A percentile compares a stretch with the other conserved stretches of the same genome.
Evolutionary conservation across 2,888 invertebrate species (phyloP).

Genomic region (Rhamnusium bicolor): DNA sequence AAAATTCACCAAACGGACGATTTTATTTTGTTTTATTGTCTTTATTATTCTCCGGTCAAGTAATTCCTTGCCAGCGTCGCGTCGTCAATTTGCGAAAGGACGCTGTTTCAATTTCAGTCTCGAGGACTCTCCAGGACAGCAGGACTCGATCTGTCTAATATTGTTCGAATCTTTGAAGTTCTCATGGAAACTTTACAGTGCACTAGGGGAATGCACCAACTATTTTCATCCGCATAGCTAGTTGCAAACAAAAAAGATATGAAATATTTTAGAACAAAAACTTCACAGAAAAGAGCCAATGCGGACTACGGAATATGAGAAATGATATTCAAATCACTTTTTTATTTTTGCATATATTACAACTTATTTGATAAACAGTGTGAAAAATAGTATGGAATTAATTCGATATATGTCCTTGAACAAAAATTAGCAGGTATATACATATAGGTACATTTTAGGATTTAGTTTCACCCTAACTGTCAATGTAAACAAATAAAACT

Average conservation of each 20-base stretch:
- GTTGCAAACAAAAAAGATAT: constrained; percentile 2
- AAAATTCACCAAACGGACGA: constrained; percentile 19
- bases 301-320: too few relatives aligned
- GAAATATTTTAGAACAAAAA: background rate
- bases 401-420: too few relatives aligned
- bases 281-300: background rate
- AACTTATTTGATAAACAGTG: too few relatives aligned
- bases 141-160: background rate
- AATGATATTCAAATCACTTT: background rate
- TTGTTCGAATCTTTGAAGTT: constrained; percentile 9
- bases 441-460: too few relatives aligned
- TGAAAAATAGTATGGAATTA: too few relatives aligned
- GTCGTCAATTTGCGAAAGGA: constrained; percentile 12
- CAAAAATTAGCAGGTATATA: too few relatives aligned
- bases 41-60: constrained; percentile 20
- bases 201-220: background rate
- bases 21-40: constrained; percentile 25
- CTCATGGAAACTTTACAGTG: background rate
- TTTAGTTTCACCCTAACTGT: too few relatives aligned
- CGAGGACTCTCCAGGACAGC: background rate
- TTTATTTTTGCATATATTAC: background rate
- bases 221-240: background rate
- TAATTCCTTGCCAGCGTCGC: constrained; percentile 12
- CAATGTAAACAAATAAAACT: too few relatives aligned
- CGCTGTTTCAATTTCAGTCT: constrained; percentile 1